Percentiles rank a stretch among this genome's conserved stretches.
Conservation (phyloP, 2,888 invertebrate genomes). For the Hypolimnas misippus region DNA sequence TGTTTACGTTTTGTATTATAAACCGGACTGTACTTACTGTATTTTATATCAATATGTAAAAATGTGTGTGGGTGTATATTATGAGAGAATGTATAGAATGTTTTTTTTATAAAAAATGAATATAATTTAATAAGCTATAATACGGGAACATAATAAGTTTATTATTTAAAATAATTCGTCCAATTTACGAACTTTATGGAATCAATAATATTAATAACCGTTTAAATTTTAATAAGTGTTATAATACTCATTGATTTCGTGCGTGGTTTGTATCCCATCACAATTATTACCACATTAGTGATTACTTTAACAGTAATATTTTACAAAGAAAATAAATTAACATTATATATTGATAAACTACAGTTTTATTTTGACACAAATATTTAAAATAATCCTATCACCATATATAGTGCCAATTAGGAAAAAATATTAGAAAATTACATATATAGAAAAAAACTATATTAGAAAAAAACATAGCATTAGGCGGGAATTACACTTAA, state of each 20-base stretch:
- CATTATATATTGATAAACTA: conserved; percentile 55
- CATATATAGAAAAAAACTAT: no score
- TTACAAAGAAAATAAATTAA: conserved; percentile 75
- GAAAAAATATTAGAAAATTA: not conserved
- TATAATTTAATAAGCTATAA: conserved; percentile 56
- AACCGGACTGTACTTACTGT: conserved; percentile 75
- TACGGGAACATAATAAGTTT: conserved; percentile 34
- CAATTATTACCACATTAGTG: conserved; percentile 78
- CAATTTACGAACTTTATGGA: conserved; percentile 18
- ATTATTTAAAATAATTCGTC: conserved; percentile 28
- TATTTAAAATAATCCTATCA: not conserved
- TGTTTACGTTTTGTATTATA: conserved; percentile 73
- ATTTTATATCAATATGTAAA: conserved; percentile 54
- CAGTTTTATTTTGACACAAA: conserved; percentile 47
- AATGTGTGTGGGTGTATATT: conserved; percentile 49
- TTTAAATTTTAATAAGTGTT: conserved; percentile 20
- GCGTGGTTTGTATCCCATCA: conserved; percentile 73
- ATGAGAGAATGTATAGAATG: conserved; percentile 57
- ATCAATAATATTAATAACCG: conserved; percentile 17
- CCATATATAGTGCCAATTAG: no score
- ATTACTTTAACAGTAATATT: conserved; percentile 72
- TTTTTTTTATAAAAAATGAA: conserved; percentile 48
- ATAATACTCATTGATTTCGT: conserved; percentile 44
- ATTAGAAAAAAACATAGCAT: no score
- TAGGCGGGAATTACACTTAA: no score